phyloP scores from a whole-genome alignment of 1,140 invertebrate genomes.

The Acromyrmex heyeri region DNA sequence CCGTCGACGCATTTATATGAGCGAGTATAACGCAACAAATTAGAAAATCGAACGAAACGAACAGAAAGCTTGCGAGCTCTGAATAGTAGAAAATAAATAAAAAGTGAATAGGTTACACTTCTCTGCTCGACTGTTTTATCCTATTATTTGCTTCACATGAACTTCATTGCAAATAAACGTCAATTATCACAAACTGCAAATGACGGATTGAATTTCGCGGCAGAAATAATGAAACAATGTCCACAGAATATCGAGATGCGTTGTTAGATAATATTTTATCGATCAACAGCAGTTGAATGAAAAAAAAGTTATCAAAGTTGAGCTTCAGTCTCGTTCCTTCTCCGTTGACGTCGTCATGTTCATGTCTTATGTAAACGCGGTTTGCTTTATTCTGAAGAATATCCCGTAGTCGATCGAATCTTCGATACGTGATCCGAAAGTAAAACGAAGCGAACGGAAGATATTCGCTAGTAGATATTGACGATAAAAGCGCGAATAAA shows the following conservation, averaged over 20 bases:
- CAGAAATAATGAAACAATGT: slow-evolving; percentile 22
- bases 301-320: slow-evolving; percentile 35
- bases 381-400: slow-evolving; percentile 45
- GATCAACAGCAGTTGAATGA: not conserved
- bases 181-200: slow-evolving; percentile 34
- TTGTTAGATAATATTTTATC: slow-evolving; percentile 46
- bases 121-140: not conserved
- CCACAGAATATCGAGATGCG: not conserved
- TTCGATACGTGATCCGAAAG: slow-evolving; percentile 45
- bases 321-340: slow-evolving; percentile 40
- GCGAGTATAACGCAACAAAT: slow-evolving; percentile 23
- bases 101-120: not conserved
- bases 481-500: slow-evolving; percentile 21
- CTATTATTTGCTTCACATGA: not conserved
- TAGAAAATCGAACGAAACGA: slow-evolving; percentile 27
- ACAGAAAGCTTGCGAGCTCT: not conserved
- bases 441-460: slow-evolving; percentile 23
- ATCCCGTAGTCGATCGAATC: slow-evolving; percentile 43
- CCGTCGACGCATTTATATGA: not conserved
- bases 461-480: slow-evolving; percentile 14
- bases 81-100: slow-evolving; percentile 25
- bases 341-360: slow-evolving; percentile 52
- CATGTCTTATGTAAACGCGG: slow-evolving; percentile 56
- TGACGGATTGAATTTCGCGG: not conserved
- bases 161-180: slow-evolving; percentile 18